Base-by-base conservation (phyloP, 2,797 vertebrate genomes). In the Sebastes iracundus region DNA sequence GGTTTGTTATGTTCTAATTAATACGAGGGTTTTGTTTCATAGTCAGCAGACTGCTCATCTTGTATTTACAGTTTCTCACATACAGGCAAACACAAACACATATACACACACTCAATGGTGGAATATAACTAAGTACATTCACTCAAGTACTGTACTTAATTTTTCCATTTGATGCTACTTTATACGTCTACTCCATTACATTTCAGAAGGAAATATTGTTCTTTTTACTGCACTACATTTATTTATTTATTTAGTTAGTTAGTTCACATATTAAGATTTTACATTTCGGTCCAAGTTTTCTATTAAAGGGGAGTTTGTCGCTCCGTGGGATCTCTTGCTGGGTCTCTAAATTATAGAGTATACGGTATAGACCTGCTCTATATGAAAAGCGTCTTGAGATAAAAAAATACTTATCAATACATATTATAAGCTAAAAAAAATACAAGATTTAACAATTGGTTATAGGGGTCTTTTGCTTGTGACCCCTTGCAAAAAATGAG, bases 1-100 rank as follows among this genome's bases (percentile, higher is more conserved):
- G 38, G 66, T 33, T 62, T 75, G 58, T 76, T 56, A 81, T 25
- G 58, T 4, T 38, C 60, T 79, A 55, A 78, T 84, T 83, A 81
- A 30, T 55, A 33, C 8, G 33, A 67, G 60, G 28, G 52, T 22
- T 83, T 70, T 66, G 4, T 63, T 79, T 88, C 22, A 38, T 33
- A 27, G 62, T 49, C 60, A 38, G 65, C 53, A 60, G 62, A 32
- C 53, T 38, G 71, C 56, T 75, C 35, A 32, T 77, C 49, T 69
- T 27, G 5, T 64, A 22, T 68, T 62, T 27, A 25, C 0, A 0
- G 72, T 79, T 74, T 61, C 32, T 63, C 18, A 27, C 4, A 22
- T 72, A n/a, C 23, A 52, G 46, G n/a, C 22, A 25, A 38, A 53
- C 64, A 60, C 6, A 42, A 42, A 42, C 38, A 42, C 38, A 42